Evolutionary conservation across 2,113 vertebrate genomes (phyloP).

Genomic region (Tragelaphus buxtoni): DNA sequence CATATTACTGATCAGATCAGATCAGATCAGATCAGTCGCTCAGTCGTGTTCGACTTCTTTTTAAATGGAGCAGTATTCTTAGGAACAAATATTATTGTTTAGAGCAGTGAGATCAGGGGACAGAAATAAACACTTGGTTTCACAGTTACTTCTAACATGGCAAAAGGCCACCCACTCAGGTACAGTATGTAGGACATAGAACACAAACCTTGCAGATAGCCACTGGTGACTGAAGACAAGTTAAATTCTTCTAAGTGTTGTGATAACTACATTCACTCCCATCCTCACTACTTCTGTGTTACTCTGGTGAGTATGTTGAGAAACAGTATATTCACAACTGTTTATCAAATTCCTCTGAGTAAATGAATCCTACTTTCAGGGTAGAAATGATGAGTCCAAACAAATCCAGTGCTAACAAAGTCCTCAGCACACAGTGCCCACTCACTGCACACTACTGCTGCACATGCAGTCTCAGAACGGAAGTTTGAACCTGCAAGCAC

Average conservation of each 20-base stretch:
- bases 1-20: background rate
- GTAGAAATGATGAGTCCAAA: background rate
- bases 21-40: too few species aligned
- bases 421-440: background rate
- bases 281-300: background rate
- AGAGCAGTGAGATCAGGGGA: background rate
- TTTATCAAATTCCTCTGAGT: background rate
- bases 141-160: background rate
- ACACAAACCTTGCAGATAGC: background rate
- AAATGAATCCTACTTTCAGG: background rate
- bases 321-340: background rate
- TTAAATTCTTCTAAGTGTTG: background rate
- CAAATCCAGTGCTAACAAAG: background rate
- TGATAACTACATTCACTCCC: background rate
- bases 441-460: fast-evolving
- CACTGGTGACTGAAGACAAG: background rate
- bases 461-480: background rate
- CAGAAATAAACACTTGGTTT: background rate
- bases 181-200: background rate
- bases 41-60: too few species aligned
- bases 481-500: background rate
- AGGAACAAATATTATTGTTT: background rate
- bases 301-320: background rate
- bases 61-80: background rate
- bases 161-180: background rate